These are phyloP conservation scores for Scomber scombrus DNA, from an alignment of 2,113 vertebrate genomes.

Conservation along the genomic window DNA sequence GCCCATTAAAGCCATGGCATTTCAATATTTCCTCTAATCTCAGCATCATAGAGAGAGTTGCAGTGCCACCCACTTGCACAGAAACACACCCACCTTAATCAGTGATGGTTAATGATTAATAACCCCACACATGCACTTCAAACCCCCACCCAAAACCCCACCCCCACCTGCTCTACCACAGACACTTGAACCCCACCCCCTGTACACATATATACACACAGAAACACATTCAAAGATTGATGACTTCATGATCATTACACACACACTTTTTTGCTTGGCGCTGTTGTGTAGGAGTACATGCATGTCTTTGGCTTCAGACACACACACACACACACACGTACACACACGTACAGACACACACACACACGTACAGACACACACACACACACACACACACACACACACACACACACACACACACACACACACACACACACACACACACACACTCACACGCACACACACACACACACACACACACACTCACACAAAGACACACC, in stretches of 20 bases:
- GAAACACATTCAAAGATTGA: slow-evolving; percentile 9
- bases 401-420: background rate
- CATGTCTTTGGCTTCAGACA: slow-evolving; percentile 1
- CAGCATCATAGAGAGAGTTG: slow-evolving; percentile 61
- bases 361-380: no score
- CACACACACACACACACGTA: background rate
- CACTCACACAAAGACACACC: background rate
- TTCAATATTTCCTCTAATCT: slow-evolving; percentile 79
- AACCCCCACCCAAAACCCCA: background rate
- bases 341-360: background rate
- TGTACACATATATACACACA: background rate
- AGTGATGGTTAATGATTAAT: slow-evolving; percentile 59
- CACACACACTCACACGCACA: background rate
- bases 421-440: slow-evolving; percentile 1
- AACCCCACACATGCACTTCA: slow-evolving; percentile 13
- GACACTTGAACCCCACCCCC: background rate
- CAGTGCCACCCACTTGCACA: slow-evolving; percentile 55
- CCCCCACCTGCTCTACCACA: background rate
- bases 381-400: background rate
- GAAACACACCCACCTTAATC: slow-evolving; percentile 27
- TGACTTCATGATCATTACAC: background rate
- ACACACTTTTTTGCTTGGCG: background rate
- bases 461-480: background rate
- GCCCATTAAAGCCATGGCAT: slow-evolving; percentile 77
- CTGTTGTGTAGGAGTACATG: background rate